Conservation (phyloP, 2,888 invertebrate genomes). For the Omphaloscelis lunosa region DNA sequence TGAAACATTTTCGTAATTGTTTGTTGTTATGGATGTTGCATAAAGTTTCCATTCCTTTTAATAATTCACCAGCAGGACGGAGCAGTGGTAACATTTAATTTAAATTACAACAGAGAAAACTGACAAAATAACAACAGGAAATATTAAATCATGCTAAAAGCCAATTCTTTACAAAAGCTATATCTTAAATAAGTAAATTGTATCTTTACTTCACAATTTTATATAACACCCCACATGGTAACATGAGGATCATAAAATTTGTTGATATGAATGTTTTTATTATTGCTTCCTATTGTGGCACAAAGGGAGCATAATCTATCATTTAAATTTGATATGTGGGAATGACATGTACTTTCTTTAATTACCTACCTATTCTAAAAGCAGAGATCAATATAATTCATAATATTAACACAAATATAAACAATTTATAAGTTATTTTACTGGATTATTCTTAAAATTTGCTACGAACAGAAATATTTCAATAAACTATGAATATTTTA, state of each 20-base stretch:
- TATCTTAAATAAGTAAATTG: slow-evolving; percentile 51
- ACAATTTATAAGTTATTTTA: slow-evolving; percentile 25
- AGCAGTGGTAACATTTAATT: slow-evolving; percentile 53
- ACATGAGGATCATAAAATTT: slow-evolving; percentile 15
- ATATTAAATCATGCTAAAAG: slow-evolving; percentile 67
- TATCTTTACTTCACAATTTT: slow-evolving; percentile 39
- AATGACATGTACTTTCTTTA: slow-evolving; percentile 80
- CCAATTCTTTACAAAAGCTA: slow-evolving; percentile 78
- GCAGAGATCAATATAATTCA: slow-evolving; percentile 58
- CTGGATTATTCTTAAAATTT: slow-evolving; percentile 24
- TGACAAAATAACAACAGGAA: slow-evolving; percentile 49
- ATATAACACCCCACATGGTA: slow-evolving; percentile 23
- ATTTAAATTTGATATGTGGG: slow-evolving; percentile 79
- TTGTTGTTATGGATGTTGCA: slow-evolving; percentile 45
- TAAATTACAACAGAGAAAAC: slow-evolving; percentile 33
- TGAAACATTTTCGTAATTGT: slow-evolving; percentile 20
- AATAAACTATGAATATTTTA: slow-evolving; percentile 63
- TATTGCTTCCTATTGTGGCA: slow-evolving; percentile 79
- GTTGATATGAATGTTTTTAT: slow-evolving; percentile 63
- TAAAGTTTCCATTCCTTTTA: slow-evolving; percentile 66
- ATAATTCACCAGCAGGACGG: slow-evolving; percentile 75
- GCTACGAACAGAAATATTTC: slow-evolving; percentile 44
- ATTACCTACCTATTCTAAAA: slow-evolving; percentile 65
- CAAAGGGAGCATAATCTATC: slow-evolving; percentile 75
- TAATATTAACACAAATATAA: slow-evolving; percentile 49